phyloP scores from a whole-genome alignment of 2,797 vertebrate species.

The Brachyrhaphis roseni region DNA sequence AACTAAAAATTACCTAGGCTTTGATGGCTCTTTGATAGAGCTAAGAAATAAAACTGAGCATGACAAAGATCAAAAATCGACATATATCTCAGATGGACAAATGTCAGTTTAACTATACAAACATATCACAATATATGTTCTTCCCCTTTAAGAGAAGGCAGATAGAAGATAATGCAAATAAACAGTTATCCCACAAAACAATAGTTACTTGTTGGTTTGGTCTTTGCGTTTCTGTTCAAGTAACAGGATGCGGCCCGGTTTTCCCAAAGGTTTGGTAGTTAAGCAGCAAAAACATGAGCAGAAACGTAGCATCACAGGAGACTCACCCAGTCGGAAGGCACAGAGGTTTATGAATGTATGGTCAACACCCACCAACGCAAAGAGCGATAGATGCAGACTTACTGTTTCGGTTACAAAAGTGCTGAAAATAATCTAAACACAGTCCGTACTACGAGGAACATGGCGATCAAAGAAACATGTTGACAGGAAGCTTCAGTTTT shows the following conservation, averaged over 20 bases:
- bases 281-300: constrained; percentile 45
- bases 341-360: constrained; percentile 58
- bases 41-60: constrained; percentile 24
- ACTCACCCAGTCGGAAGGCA: constrained; percentile 72
- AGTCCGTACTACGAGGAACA: constrained; percentile 30
- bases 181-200: constrained; percentile 18
- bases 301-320: constrained; percentile 29
- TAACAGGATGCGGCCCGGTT: constrained; percentile 47
- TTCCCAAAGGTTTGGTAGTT: constrained; percentile 28
- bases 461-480: constrained; percentile 23
- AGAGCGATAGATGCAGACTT: constrained; percentile 7
- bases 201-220: constrained; percentile 17
- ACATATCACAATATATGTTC: constrained; percentile 44
- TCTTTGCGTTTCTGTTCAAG: constrained; percentile 60
- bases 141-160: constrained; percentile 39
- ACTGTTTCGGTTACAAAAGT: constrained; percentile 5
- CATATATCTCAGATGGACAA: constrained; percentile 10
- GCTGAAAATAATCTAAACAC: constrained; percentile 15
- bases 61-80: constrained; percentile 4
- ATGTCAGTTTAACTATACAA: constrained; percentile 27
- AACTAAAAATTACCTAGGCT: constrained; percentile 34
- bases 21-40: constrained; percentile 16
- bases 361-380: constrained; percentile 12
- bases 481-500: constrained; percentile 26
- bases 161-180: constrained; percentile 26